These are phyloP conservation scores for Acipenser transmontanus DNA, from an alignment of 2,797 vertebrate species.

Conservation along the genomic window DNA sequence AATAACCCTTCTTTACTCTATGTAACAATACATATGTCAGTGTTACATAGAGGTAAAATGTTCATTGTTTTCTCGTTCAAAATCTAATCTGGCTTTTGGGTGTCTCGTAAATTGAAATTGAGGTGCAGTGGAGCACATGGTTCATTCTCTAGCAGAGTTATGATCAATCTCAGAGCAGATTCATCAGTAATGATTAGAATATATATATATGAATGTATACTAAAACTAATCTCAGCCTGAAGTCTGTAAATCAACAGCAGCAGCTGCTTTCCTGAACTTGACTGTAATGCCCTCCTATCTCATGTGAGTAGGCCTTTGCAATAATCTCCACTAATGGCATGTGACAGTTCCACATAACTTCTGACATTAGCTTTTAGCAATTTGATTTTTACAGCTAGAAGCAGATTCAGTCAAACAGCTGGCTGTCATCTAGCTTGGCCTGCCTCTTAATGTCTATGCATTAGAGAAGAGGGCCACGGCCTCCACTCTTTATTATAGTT, in stretches of 20 bases:
- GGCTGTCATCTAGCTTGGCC: conserved; percentile 50
- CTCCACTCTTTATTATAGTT: conserved; percentile 56
- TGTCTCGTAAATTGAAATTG: no score
- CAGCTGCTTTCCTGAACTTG: conserved; percentile 17
- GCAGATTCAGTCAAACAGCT: conserved; percentile 47
- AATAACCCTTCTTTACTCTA: no score
- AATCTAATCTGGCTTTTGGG: no score
- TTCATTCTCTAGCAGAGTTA: no score
- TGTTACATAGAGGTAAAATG: no score
- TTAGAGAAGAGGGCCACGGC: conserved; percentile 44
- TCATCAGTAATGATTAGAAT: no score
- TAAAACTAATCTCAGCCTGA: conserved; percentile 39
- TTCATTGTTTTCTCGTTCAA: no score
- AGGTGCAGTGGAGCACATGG: no score
- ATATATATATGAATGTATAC: conserved; percentile 18
- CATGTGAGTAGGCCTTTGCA: conserved; percentile 30
- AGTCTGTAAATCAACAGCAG: conserved; percentile 14
- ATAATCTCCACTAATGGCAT: conserved; percentile 66
- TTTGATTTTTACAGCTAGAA: conserved; percentile 44
- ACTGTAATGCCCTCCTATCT: conserved; percentile 24
- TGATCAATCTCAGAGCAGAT: no score
- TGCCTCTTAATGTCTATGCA: conserved; percentile 46
- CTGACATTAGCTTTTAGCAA: conserved; percentile 72
- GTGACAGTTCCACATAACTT: conserved; percentile 68
- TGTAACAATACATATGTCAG: no score